Conservation (phyloP, 2,113 vertebrate genomes). For the Ariopsis seemanni region DNA sequence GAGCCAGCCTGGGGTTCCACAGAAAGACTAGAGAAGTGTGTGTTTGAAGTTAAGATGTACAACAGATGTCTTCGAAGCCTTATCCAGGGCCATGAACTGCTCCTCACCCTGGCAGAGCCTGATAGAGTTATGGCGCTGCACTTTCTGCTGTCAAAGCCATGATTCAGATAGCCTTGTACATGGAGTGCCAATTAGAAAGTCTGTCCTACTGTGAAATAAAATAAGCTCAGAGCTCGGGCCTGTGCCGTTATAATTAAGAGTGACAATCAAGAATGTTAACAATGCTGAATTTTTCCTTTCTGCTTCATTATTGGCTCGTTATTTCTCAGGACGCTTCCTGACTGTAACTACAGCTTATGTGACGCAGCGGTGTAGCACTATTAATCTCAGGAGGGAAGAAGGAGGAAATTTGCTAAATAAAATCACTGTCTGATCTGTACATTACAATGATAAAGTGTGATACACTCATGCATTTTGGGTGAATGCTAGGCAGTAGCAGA, state of each 20-base stretch:
- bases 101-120: not conserved
- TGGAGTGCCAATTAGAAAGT: slow-evolving; percentile 49
- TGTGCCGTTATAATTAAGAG: slow-evolving; percentile 63
- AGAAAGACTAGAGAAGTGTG: slow-evolving; percentile 1
- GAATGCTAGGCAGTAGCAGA: not conserved
- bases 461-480: not conserved
- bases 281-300: slow-evolving; percentile 65
- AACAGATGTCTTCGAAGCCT: slow-evolving; percentile 67
- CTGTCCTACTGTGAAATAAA: slow-evolving; percentile 33
- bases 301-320: slow-evolving; percentile 69
- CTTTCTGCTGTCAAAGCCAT: slow-evolving; percentile 30
- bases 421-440: slow-evolving; percentile 3
- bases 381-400: slow-evolving; percentile 4
- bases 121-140: slow-evolving; percentile 31
- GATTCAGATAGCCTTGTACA: slow-evolving; percentile 40
- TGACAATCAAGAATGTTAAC: slow-evolving; percentile 69
- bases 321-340: slow-evolving; percentile 59
- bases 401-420: not conserved
- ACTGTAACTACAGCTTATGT: slow-evolving; percentile 66
- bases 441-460: not conserved
- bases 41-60: slow-evolving; percentile 43
- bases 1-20: not conserved
- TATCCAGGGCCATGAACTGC: slow-evolving; percentile 7
- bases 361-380: slow-evolving; percentile 35
- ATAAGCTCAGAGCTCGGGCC: slow-evolving; percentile 40